Evolutionary conservation across 2,113 vertebrate genomes (phyloP), one percentile per base, ranked within the genome.

Genomic region (Myiagra hebetior): DNA sequence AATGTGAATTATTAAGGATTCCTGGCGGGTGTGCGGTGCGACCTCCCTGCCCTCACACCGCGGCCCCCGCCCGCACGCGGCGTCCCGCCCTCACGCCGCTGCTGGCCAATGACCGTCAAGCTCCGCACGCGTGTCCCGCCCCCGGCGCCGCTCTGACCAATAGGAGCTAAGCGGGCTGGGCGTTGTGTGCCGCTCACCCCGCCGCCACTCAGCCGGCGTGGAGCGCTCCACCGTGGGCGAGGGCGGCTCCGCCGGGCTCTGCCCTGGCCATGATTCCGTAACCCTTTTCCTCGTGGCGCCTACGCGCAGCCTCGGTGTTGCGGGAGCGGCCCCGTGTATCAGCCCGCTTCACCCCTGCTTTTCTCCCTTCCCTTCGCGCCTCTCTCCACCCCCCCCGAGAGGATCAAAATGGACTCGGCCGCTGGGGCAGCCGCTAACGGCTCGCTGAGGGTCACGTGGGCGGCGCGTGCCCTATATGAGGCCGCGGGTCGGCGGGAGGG

Each of bases 21-120:
- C 13, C 19, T 0, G 37, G 16, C 35, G 2, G 17, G 6, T 0
- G 15, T 2, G 2, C 1, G 13, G 2, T 0, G 4, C 13, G 5
- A 50, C 2, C 20, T 8, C 35, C 15, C 12, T 0, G 2, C 2
- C 50, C 50, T 47, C 57, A 18, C 59, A 2, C 57, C 2, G 8
- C 19, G 12, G 15, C 23, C 9, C 37, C 37, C 37, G 37, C 37
- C 37, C 37, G 37, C 37, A 37, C 37, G 37, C 37, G 37, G 37
- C 37, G 37, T 10, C 37, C 41, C 64, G 4, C 83, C 87, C 65
- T 68, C 74, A 52, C 50, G 15, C 80, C 9, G 12, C 57, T 5
- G 7, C 13, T 28, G 47, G 37, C 95, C 95, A 96, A 95, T 96
- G 39, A 74, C 1, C 5, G 24, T 41, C 31, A 18, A 74, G 60